Evolutionary conservation across 2,888 invertebrate genomes (phyloP).

Genomic region (Protodeltote pygarga): DNA sequence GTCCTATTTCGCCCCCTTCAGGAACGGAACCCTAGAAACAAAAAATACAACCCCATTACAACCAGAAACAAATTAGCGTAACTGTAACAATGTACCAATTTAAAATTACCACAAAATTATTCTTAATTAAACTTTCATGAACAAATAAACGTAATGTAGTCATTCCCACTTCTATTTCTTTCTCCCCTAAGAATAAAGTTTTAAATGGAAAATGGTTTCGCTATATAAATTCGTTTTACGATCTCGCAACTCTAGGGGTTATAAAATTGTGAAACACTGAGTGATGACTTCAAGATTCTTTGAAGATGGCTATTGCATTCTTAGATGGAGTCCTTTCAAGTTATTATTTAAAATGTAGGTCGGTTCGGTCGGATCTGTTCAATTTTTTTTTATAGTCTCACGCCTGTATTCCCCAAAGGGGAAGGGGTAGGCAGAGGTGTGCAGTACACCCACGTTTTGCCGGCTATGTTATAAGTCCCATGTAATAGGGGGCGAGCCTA

Average conservation of each 20-base stretch:
- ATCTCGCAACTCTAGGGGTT: constrained; percentile 41
- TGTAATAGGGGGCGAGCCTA: no score
- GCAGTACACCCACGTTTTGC: no score
- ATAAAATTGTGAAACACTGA: constrained; percentile 30
- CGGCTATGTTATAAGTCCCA: no score
- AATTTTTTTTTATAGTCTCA: no score
- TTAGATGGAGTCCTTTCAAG: neutral
- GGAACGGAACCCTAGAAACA: neutral
- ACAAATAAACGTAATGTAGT: constrained; percentile 38
- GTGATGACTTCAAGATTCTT: constrained; percentile 29
- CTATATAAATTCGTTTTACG: constrained; percentile 61
- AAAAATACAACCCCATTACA: constrained; percentile 25
- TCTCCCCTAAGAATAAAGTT: constrained; percentile 39
- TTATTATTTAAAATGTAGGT: constrained; percentile 18
- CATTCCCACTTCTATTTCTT: neutral
- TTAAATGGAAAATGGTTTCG: constrained; percentile 57
- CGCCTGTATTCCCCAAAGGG: no score
- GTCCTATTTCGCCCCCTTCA: no score
- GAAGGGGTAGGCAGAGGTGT: no score
- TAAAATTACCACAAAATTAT: constrained; percentile 43
- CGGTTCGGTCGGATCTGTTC: no score
- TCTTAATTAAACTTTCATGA: constrained; percentile 52
- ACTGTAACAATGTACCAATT: constrained; percentile 23
- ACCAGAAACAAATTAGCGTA: constrained; percentile 28
- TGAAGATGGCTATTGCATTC: constrained; percentile 27